phyloP scores from a whole-genome alignment of 2,888 invertebrate species.

The Drosophila antonietae region DNA sequence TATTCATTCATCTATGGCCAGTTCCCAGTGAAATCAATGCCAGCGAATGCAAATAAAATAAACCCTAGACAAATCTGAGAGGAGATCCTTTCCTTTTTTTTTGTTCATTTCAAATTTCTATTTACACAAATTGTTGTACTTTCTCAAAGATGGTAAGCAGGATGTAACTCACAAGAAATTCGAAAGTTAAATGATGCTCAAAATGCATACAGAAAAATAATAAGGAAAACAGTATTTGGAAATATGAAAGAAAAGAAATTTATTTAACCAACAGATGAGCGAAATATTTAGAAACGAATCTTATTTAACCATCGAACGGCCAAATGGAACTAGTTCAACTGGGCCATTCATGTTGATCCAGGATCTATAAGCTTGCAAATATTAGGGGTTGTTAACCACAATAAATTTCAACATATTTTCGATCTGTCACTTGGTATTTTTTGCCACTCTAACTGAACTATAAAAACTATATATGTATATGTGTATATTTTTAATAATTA shows the following conservation, averaged over 20 bases:
- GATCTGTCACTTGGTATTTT: conserved; percentile 1
- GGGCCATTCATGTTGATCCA: neutral
- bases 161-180: conserved; percentile 44
- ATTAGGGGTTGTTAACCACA: conserved; percentile 39
- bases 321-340: neutral
- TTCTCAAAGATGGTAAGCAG: conserved; percentile 72
- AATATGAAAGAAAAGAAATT: neutral
- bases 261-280: neutral
- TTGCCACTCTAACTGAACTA: conserved; percentile 16
- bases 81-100: conserved; percentile 6
- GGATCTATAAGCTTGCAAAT: neutral
- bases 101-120: conserved; percentile 28
- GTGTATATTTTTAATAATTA: conserved; percentile 27
- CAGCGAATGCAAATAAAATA: conserved; percentile 66
- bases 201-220: neutral
- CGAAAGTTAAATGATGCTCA: conserved; percentile 23
- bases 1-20: conserved; percentile 42
- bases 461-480: conserved; percentile 4
- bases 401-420: conserved; percentile 2
- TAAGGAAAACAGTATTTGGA: neutral
- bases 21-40: conserved; percentile 71
- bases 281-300: neutral
- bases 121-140: conserved; percentile 66
- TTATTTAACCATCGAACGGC: neutral
- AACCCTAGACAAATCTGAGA: conserved; percentile 24